These are phyloP conservation scores for Stratiomys singularior DNA, from an alignment of 2,888 invertebrate species.

Conservation along the genomic window DNA sequence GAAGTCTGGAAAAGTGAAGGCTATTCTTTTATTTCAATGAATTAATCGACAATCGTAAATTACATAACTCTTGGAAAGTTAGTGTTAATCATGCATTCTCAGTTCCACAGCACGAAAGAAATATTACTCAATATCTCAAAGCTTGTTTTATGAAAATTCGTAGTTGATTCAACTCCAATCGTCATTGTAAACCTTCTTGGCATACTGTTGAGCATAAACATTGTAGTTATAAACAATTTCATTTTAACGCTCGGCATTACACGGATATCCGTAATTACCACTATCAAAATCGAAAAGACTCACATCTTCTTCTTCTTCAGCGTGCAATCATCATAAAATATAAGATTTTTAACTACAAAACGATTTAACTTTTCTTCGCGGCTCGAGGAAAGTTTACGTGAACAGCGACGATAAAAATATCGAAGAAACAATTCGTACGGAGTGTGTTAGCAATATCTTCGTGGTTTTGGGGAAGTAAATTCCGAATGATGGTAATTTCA, in stretches of 20 bases:
- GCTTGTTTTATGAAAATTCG: too few species aligned
- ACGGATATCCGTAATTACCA: slow-evolving; percentile 15
- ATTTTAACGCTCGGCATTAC: background rate
- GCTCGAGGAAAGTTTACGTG: too few species aligned
- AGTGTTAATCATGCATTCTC: too few species aligned
- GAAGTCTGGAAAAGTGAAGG: too few species aligned
- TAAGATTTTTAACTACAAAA: background rate
- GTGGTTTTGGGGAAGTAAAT: background rate
- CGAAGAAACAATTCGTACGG: background rate
- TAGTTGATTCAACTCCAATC: too few species aligned
- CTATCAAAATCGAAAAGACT: too few species aligned
- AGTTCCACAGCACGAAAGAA: too few species aligned
- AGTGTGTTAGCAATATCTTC: background rate
- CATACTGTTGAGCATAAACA: background rate
- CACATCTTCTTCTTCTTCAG: background rate
- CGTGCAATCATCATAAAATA: background rate
- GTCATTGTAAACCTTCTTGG: too few species aligned
- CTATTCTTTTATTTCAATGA: too few species aligned
- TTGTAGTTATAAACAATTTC: slow-evolving; percentile 15
- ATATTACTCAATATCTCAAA: too few species aligned
- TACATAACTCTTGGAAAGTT: too few species aligned
- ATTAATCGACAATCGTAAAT: too few species aligned
- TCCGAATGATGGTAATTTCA: background rate
- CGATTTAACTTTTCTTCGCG: background rate
- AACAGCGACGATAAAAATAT: background rate